Conservation (phyloP, 2,113 vertebrate genomes). For the Rhinolophus ferrumequinum region DNA sequence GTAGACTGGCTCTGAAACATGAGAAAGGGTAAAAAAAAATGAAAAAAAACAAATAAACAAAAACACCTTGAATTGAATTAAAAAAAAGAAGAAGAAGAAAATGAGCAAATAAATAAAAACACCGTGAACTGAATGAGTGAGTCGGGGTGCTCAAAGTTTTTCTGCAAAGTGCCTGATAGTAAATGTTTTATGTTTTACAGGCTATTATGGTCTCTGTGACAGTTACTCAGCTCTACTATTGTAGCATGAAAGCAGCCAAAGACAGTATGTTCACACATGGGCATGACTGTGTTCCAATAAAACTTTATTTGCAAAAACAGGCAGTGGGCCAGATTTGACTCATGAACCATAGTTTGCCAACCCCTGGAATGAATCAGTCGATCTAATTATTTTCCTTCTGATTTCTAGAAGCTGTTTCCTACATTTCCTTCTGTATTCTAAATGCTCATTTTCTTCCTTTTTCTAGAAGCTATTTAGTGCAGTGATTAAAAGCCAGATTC, state of each 20-base stretch:
- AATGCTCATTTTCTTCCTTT: neutral
- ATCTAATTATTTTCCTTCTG: neutral
- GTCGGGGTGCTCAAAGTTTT: neutral
- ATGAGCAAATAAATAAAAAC: neutral
- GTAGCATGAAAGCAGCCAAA: neutral
- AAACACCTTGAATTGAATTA: neutral
- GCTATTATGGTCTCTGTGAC: neutral
- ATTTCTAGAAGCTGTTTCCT: neutral
- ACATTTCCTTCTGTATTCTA: neutral
- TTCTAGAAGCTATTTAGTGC: neutral
- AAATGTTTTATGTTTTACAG: neutral
- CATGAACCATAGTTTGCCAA: neutral
- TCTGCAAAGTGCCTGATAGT: neutral
- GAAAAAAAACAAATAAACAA: neutral
- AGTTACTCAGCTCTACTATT: neutral
- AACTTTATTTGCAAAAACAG: slow-evolving; percentile 45
- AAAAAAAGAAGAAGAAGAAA: neutral
- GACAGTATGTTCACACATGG: neutral
- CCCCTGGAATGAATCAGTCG: neutral
- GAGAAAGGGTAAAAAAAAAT: neutral
- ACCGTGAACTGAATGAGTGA: neutral
- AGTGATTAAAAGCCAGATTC: neutral
- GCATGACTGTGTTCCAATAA: neutral
- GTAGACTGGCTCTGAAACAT: neutral
- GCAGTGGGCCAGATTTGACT: neutral